phyloP scores from a whole-genome alignment of 2,797 vertebrate species.

The Syngnathus acus region DNA sequence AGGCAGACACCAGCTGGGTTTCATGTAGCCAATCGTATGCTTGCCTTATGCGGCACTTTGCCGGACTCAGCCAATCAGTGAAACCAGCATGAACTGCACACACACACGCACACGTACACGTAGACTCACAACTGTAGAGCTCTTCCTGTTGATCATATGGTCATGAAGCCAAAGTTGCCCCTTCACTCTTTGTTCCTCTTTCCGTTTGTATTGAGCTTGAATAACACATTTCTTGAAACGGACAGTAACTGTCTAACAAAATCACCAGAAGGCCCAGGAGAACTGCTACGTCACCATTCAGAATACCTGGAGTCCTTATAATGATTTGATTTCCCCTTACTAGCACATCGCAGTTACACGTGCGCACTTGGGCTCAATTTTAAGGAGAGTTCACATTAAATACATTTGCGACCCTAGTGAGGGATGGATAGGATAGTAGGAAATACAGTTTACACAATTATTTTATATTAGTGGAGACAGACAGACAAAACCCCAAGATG shows the following conservation, averaged over 20 bases:
- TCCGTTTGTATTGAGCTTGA: slow-evolving; percentile 10
- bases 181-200: slow-evolving; percentile 12
- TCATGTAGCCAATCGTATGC: slow-evolving; percentile 42
- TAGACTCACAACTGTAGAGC: slow-evolving; percentile 55
- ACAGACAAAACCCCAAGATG: no score
- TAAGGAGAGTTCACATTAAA: background rate
- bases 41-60: slow-evolving; percentile 37
- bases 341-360: background rate
- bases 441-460: background rate
- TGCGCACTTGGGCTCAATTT: background rate
- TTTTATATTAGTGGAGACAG: background rate
- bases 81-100: slow-evolving; percentile 7
- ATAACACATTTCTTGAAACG: background rate
- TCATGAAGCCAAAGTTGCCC: slow-evolving; percentile 30
- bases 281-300: background rate
- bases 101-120: slow-evolving; percentile 12
- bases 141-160: slow-evolving; percentile 72
- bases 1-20: slow-evolving; percentile 40
- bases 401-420: no score
- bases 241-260: background rate
- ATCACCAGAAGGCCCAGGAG: background rate
- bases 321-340: background rate
- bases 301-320: background rate
- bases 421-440: no score
- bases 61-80: slow-evolving; percentile 41